These are phyloP conservation scores for Boleophthalmus pectinirostris DNA, from an alignment of 2,113 vertebrate species.

Conservation along the genomic window DNA sequence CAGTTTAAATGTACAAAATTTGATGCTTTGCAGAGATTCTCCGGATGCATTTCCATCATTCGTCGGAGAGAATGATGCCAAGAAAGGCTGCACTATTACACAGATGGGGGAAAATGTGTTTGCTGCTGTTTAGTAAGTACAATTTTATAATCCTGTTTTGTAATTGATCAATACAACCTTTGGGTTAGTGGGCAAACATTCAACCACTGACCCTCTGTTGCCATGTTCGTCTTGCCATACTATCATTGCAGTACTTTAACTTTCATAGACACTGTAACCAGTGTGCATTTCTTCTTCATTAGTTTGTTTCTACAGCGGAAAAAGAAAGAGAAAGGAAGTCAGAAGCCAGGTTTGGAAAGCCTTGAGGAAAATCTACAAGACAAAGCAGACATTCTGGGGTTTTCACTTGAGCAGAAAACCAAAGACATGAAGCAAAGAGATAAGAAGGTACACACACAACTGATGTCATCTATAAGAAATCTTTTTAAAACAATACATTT, in stretches of 20 bases:
- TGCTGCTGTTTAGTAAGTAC: conserved; percentile 90
- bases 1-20: neutral
- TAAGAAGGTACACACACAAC: conserved; percentile 81
- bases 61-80: conserved; percentile 90
- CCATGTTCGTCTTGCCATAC: neutral
- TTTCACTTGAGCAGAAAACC: conserved; percentile 88
- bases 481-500: too few relatives aligned
- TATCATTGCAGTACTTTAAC: neutral
- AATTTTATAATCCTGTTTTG: neutral
- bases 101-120: conserved; percentile 93
- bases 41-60: conserved; percentile 89
- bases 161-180: neutral
- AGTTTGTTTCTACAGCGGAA: conserved; percentile 86
- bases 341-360: conserved; percentile 79
- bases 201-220: neutral
- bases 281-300: neutral
- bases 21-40: conserved; percentile 78
- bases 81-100: conserved; percentile 85
- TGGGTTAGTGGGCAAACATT: neutral
- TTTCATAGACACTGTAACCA: neutral
- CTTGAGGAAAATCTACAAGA: conserved; percentile 84
- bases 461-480: too few relatives aligned
- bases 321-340: conserved; percentile 80
- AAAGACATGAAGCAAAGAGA: conserved; percentile 90
- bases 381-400: conserved; percentile 81